phyloP scores from a whole-genome alignment of 2,797 vertebrate genomes.

The Notamacropus eugenii region DNA sequence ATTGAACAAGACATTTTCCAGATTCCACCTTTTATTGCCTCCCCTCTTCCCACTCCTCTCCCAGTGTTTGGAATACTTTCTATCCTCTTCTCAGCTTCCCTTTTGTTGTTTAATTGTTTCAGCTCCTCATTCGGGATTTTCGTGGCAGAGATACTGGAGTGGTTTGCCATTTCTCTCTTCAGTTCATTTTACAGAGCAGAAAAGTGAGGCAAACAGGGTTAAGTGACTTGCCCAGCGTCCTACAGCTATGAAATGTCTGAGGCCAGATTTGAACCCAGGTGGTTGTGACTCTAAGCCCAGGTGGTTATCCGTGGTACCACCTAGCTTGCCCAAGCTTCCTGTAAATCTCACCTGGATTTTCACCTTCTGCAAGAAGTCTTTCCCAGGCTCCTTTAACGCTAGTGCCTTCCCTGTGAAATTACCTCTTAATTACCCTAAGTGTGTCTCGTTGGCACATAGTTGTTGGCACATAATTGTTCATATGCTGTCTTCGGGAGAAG shows the following conservation, averaged over 20 bases:
- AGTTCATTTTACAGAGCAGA: not conserved
- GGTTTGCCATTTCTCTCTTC: not conserved
- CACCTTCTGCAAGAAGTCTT: not conserved
- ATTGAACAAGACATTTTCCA: not conserved
- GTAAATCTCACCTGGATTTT: not conserved
- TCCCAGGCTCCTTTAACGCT: not conserved
- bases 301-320: not conserved
- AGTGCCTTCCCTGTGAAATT: not conserved
- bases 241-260: not conserved
- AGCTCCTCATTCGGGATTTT: not conserved
- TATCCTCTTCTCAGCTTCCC: not conserved
- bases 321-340: not conserved
- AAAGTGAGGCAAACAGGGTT: not conserved
- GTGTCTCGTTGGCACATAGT: not conserved
- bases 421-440: not conserved
- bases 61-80: not conserved
- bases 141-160: not conserved
- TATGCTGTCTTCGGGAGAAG: not conserved
- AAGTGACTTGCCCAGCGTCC: not conserved
- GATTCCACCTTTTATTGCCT: not conserved
- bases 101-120: not conserved
- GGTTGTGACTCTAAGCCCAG: not conserved
- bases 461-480: not conserved
- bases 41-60: not conserved
- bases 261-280: not conserved